Percentiles rank a stretch among this genome's conserved stretches.
These are phyloP conservation scores for Hyles vespertilio DNA, from an alignment of 1,140 invertebrate genomes.

Conservation along the genomic window DNA sequence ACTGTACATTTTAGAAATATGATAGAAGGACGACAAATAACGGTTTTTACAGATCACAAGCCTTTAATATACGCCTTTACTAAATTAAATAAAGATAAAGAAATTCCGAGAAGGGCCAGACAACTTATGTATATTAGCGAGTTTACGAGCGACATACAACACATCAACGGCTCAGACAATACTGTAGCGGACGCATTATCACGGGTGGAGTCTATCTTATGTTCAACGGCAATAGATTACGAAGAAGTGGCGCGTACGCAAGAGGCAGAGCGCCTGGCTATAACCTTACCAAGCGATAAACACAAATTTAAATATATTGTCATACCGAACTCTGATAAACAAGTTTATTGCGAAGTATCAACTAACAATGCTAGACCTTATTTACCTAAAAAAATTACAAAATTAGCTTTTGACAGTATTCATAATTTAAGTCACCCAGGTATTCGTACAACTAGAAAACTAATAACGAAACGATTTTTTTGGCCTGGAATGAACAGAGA, in stretches of 20 bases:
- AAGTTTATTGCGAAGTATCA: too few species aligned
- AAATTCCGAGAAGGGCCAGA: constrained; percentile 18
- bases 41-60: constrained; percentile 53
- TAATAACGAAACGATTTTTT: constrained; percentile 4
- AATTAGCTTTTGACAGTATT: neutral
- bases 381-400: neutral
- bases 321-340: too few species aligned
- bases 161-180: constrained; percentile 17
- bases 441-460: neutral
- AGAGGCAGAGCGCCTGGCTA: neutral
- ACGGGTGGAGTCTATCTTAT: constrained; percentile 9
- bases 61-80: constrained; percentile 43
- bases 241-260: neutral
- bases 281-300: too few species aligned
- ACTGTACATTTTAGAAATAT: constrained; percentile 20
- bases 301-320: too few species aligned
- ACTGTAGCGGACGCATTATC: constrained; percentile 22
- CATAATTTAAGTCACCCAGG: constrained; percentile 1
- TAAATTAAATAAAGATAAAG: constrained; percentile 11
- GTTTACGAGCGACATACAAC: constrained; percentile 20
- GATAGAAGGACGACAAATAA: constrained; percentile 34
- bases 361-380: neutral
- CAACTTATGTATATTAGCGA: constrained; percentile 24
- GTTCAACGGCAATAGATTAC: neutral
- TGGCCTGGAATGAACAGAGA: constrained; percentile 8